Percentiles rank a stretch among this genome's conserved stretches.
These are phyloP conservation scores for Campoplex nolae DNA, from an alignment of 2,888 invertebrate genomes.

Conservation along the genomic window DNA sequence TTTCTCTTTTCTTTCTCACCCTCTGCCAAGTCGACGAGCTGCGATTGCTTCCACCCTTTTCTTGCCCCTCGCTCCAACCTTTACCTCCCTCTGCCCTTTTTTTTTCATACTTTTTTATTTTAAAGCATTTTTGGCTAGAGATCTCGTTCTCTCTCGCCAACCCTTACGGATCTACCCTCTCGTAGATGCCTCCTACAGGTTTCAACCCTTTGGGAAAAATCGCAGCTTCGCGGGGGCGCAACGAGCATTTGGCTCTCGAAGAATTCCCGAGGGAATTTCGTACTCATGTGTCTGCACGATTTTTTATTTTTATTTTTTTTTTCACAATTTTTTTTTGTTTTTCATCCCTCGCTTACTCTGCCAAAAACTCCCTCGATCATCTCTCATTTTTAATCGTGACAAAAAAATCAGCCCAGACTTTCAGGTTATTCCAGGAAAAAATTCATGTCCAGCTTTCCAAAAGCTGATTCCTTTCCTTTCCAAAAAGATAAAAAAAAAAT, in stretches of 20 bases:
- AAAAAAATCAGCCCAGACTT: not conserved
- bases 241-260: conserved; percentile 48
- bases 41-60: not conserved
- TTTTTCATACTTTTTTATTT: conserved; percentile 42
- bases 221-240: conserved; percentile 23
- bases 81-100: not conserved
- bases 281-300: not conserved
- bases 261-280: conserved; percentile 58
- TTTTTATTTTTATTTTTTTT: not conserved
- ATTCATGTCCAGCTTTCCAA: not conserved
- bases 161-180: not conserved
- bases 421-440: not conserved
- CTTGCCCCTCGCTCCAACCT: conserved; percentile 55
- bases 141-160: conserved; percentile 6
- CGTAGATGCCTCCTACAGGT: conserved; percentile 37
- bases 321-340: not conserved
- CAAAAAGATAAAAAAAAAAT: not conserved
- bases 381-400: conserved; percentile 2
- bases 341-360: not conserved
- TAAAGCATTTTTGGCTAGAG: conserved; percentile 27
- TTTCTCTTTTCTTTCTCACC: conserved; percentile 46
- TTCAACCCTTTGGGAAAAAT: conserved; percentile 55
- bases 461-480: not conserved
- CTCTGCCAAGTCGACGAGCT: not conserved
- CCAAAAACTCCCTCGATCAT: conserved; percentile 11